These are phyloP conservation scores for Stratiomys singularior DNA, from an alignment of 2,888 invertebrate genomes.

Conservation along the genomic window DNA sequence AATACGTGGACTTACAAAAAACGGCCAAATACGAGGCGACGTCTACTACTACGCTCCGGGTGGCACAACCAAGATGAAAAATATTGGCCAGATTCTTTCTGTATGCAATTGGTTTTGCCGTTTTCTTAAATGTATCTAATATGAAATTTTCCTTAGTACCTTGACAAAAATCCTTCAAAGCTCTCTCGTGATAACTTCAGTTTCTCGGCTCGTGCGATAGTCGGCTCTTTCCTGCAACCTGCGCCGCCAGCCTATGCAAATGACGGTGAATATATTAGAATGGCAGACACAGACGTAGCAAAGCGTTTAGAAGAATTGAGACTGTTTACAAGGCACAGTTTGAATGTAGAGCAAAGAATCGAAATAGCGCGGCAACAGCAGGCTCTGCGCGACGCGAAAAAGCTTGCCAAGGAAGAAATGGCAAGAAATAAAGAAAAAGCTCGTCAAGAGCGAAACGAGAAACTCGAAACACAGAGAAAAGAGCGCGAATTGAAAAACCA, in stretches of 20 bases:
- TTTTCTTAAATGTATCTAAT: background rate
- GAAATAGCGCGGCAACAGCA: slow-evolving; percentile 79
- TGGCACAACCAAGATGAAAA: slow-evolving; percentile 71
- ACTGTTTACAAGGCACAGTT: slow-evolving; percentile 71
- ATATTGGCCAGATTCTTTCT: slow-evolving; percentile 73
- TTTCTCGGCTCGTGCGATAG: slow-evolving; percentile 86
- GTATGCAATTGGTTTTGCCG: slow-evolving; percentile 64
- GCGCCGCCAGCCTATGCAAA: slow-evolving; percentile 71
- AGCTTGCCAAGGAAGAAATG: slow-evolving; percentile 75
- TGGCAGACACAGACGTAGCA: slow-evolving; percentile 84
- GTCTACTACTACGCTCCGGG: slow-evolving; percentile 86
- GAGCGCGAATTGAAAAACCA: slow-evolving; percentile 85
- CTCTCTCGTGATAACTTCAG: slow-evolving; percentile 90
- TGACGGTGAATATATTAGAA: slow-evolving; percentile 78
- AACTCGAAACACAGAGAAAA: slow-evolving; percentile 83
- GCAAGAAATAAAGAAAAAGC: slow-evolving; percentile 69
- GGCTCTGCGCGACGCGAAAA: slow-evolving; percentile 79
- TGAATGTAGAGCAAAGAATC: slow-evolving; percentile 80
- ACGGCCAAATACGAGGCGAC: slow-evolving; percentile 91
- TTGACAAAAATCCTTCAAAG: slow-evolving; percentile 76
- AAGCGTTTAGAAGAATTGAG: slow-evolving; percentile 77
- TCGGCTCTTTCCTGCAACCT: slow-evolving; percentile 92
- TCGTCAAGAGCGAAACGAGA: slow-evolving; percentile 76
- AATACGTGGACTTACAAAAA: slow-evolving; percentile 86
- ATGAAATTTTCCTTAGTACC: slow-evolving; percentile 69